Evolutionary conservation across 1,140 invertebrate genomes (phyloP), one percentile per base, ranked within the genome.

Genomic region (Listronotus oregonensis): DNA sequence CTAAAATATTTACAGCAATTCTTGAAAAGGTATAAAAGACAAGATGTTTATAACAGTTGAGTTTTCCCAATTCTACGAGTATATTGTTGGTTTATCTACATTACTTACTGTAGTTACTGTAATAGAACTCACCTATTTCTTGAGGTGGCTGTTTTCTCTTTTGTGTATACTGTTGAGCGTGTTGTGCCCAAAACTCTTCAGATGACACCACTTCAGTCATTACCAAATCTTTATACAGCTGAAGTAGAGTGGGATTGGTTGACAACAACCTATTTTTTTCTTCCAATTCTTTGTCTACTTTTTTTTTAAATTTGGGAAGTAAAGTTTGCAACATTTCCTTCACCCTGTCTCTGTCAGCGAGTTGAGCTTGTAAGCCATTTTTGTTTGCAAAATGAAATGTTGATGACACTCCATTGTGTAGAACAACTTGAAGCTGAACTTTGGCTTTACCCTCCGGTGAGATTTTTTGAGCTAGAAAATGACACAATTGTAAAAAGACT

Each of bases 341-440:
- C 0, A 99, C 94, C 70, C 90, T 85, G 80, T 99, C 95, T 54
- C 98, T 82, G 76, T 99, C 96, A 68, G 89, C 87, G 1, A 96
- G 83, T 80, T 98, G 95, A 1, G 87, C 86, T 37, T 90, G 87
- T 17, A 88, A 81, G 6, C 94, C 93, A 69, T 86, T 87, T 37
- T 90, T 88, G 82, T 98, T 96, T 42, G 93, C 91, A 83, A 99
- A 99, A 78, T 99, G 97, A 84, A 99, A 99, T 34, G 96, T 99
- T 1, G 94, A 96, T 15, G 94, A 94, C 44, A 91, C 87, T 21
- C 93, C 92, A 84, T 96, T 94, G 76, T 98, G 92, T 66, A 99
- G 82, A 37, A 98, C 94, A 10, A 99, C 87, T 85, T 99, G 98
- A n/a, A 99, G 83, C 80, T 99, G 98, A 56, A 99, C 93, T 84